A percentile compares a stretch with the other conserved stretches of the same genome.
Conservation (phyloP, 2,888 invertebrate genomes). For the Habroteleia sp. region DNA sequence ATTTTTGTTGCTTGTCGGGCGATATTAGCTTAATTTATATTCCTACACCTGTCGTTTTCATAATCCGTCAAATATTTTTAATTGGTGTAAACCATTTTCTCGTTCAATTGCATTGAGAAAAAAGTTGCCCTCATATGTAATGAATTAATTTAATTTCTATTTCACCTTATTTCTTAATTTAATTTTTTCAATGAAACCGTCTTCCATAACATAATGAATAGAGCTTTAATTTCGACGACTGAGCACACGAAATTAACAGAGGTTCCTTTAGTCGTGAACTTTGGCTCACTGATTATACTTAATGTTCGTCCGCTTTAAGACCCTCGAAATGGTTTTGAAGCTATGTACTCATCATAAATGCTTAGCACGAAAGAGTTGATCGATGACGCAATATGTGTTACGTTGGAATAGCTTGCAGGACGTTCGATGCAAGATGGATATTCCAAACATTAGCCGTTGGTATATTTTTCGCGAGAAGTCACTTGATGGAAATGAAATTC, state of each 20-base stretch:
- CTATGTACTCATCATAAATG: constrained; percentile 47
- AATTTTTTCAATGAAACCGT: constrained; percentile 5
- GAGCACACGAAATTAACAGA: constrained; percentile 3
- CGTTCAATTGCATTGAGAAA: too few species aligned
- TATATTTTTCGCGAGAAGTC: constrained; percentile 55
- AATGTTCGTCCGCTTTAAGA: constrained; percentile 46
- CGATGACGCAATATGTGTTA: constrained; percentile 57
- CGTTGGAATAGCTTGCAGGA: constrained; percentile 44
- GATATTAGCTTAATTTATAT: constrained; percentile 38
- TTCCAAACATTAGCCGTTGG: constrained; percentile 43
- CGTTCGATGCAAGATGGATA: constrained; percentile 56
- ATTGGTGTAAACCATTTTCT: constrained; percentile 20
- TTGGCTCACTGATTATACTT: constrained; percentile 42
- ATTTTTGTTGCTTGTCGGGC: constrained; percentile 44
- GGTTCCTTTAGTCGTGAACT: constrained; percentile 12
- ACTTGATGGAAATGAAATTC: constrained; percentile 55
- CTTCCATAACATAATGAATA: not conserved
- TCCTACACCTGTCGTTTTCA: constrained; percentile 28
- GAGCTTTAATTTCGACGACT: not conserved
- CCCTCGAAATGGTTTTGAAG: constrained; percentile 35
- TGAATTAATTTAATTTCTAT: too few species aligned
- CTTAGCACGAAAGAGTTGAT: constrained; percentile 56
- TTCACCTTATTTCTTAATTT: not conserved
- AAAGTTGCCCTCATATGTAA: too few species aligned
- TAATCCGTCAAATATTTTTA: constrained; percentile 27